phyloP scores from a whole-genome alignment of 2,797 vertebrate species.

The Peromyscus aztecus region DNA sequence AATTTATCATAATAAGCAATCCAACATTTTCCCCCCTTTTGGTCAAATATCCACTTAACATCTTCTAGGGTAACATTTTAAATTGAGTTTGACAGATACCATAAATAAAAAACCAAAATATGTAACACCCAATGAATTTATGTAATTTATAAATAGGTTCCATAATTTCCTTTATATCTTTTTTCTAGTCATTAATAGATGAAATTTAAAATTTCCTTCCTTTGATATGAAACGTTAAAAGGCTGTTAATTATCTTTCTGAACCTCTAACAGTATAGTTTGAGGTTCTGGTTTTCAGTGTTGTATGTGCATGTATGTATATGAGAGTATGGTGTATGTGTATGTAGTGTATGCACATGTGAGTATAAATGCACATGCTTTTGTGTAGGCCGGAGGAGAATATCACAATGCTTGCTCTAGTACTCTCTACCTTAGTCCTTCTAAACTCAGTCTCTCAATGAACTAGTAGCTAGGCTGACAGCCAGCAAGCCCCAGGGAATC shows the following conservation, averaged over 20 bases:
- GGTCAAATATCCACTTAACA: constrained; percentile 26
- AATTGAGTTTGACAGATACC: constrained; percentile 47
- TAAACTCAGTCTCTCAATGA: background rate
- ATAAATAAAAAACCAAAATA: constrained; percentile 40
- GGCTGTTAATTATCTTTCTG: constrained; percentile 26
- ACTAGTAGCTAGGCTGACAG: background rate
- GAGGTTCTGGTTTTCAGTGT: background rate
- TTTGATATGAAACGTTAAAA: constrained; percentile 43
- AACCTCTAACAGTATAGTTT: constrained; percentile 9
- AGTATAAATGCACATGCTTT: background rate
- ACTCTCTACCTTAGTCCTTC: background rate
- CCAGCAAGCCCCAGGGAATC: background rate
- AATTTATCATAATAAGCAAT: constrained; percentile 41
- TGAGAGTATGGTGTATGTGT: background rate
- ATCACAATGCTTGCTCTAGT: background rate
- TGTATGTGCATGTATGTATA: background rate
- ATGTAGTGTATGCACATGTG: background rate
- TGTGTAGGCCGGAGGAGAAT: background rate
- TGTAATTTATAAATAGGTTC: constrained; percentile 40
- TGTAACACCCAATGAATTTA: constrained; percentile 33
- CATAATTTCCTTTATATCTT: constrained; percentile 58
- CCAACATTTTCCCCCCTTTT: constrained; percentile 33
- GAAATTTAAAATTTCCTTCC: constrained; percentile 17
- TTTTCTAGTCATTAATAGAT: constrained; percentile 10
- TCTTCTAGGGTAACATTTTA: constrained; percentile 20